Conservation (phyloP, 2,113 vertebrate species). For the Sinosuthora webbiana region DNA sequence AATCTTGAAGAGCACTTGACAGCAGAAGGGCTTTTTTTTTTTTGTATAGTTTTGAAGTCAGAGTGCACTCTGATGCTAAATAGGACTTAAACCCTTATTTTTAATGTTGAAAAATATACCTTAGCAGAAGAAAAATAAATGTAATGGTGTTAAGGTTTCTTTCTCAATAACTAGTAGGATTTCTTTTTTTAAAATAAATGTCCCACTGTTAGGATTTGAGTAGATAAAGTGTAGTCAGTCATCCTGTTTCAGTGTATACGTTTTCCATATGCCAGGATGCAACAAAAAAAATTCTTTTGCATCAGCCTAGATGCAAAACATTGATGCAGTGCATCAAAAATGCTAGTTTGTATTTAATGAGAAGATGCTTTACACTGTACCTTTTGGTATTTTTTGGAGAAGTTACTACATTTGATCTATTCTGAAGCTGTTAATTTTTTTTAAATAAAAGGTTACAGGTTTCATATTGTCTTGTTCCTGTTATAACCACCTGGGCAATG, state of each 20-base stretch:
- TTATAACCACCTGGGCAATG: neutral
- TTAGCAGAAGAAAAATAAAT: conserved; percentile 57
- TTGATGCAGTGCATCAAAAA: conserved; percentile 82
- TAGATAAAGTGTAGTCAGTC: conserved; percentile 51
- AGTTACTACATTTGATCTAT: conserved; percentile 79
- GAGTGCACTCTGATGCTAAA: conserved; percentile 42
- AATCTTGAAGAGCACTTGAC: conserved; percentile 34
- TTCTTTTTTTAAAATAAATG: neutral
- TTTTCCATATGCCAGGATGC: conserved; percentile 63
- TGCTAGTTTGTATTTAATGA: conserved; percentile 80
- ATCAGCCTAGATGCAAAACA: conserved; percentile 78
- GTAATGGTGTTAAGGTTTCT: conserved; percentile 47
- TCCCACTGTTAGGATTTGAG: conserved; percentile 49
- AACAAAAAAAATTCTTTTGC: conserved; percentile 74
- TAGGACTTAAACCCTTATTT: conserved; percentile 56
- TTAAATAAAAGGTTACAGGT: conserved; percentile 78
- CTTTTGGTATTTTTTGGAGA: conserved; percentile 80
- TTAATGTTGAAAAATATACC: conserved; percentile 51
- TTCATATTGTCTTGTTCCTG: conserved; percentile 61
- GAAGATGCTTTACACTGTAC: conserved; percentile 80
- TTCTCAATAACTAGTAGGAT: conserved; percentile 19
- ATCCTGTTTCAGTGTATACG: conserved; percentile 63
- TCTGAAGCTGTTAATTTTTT: conserved; percentile 75
- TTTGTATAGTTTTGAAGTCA: conserved; percentile 53
- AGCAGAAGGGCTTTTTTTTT: conserved; percentile 55